Conservation (phyloP, 2,113 vertebrate genomes). For the Crotalus tigris region DNA sequence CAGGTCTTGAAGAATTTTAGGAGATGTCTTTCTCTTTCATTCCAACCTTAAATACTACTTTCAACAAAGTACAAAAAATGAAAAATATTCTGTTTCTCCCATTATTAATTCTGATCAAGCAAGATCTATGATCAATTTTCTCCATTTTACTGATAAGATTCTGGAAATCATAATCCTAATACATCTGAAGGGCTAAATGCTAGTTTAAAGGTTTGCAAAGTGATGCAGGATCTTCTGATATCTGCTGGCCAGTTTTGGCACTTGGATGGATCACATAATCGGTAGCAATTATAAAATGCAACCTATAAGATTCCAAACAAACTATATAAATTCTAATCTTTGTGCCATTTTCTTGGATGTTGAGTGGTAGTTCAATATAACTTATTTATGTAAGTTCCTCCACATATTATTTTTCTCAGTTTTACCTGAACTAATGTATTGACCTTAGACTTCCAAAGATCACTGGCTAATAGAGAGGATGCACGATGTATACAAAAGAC, state of each 20-base stretch:
- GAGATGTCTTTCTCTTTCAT: not conserved
- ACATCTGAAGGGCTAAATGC: not conserved
- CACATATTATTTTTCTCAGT: not conserved
- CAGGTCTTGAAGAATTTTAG: not conserved
- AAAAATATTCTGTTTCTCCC: not conserved
- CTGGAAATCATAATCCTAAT: not conserved
- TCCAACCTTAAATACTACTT: not conserved
- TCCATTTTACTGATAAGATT: not conserved
- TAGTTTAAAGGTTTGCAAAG: not conserved
- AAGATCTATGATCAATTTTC: not conserved
- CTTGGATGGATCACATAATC: not conserved
- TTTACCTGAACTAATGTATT: not conserved
- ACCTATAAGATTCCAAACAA: not conserved
- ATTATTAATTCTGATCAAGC: not conserved
- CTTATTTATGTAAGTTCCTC: not conserved
- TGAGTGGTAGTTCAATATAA: not conserved
- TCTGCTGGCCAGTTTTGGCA: not conserved
- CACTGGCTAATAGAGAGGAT: not conserved
- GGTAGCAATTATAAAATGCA: not conserved
- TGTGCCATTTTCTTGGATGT: not conserved
- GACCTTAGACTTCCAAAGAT: not conserved
- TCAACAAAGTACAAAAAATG: not conserved
- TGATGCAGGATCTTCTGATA: not conserved
- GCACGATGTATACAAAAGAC: not conserved
- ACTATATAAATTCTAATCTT: not conserved